Base-by-base conservation (phyloP, 2,888 invertebrate genomes). In the Leucoptera coffeella region DNA sequence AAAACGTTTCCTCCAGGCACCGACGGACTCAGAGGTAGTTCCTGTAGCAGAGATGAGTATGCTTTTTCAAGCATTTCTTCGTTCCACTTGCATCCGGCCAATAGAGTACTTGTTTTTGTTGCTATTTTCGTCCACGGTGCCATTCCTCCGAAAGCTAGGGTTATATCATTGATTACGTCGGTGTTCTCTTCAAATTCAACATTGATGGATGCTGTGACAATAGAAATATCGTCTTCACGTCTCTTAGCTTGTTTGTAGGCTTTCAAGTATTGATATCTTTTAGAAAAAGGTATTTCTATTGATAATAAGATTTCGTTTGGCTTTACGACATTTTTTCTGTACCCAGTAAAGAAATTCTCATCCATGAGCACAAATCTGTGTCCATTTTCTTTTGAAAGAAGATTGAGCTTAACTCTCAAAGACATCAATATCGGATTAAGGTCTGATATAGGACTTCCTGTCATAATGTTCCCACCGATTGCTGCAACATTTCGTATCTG, bases 401-500 rank as follows among this genome's bases (percentile, higher is more conserved):
- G 47, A 39, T 80, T 78, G n/a, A 86, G 50, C 42, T 88, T 79
- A 22, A 90, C 80, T 40, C 88, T 77, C 10, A 84, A 77, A 0
- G 94, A 88, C 75, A 92, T 81, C 32, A 95, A 77, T 37, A 96
- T 80, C 1, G 95, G 95, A 58, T 92, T 91, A 45, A 96, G 73
- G 59, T 96, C 96, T 0, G 94, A 94, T 47, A 95, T 95, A 0
- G 95, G 95, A 60, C 94, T 94, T 12, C 90, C 89, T 0, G 94
- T 94, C 80, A 94, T 91, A 35, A 96, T 87, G 47, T 95, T 95
- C 11, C 95, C 94, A 22, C 90, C 94, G 22, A 95, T 59, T 9
- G 89, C 83, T 22, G 93, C 94, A n/a, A 92, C 92, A 51, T 93
- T 96, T 40, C 95, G 74, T 30, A 96, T 92, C 60, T 96, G 96